Evolutionary conservation across 2,797 vertebrate genomes (phyloP).

Genomic region (Anabas testudineus): DNA sequence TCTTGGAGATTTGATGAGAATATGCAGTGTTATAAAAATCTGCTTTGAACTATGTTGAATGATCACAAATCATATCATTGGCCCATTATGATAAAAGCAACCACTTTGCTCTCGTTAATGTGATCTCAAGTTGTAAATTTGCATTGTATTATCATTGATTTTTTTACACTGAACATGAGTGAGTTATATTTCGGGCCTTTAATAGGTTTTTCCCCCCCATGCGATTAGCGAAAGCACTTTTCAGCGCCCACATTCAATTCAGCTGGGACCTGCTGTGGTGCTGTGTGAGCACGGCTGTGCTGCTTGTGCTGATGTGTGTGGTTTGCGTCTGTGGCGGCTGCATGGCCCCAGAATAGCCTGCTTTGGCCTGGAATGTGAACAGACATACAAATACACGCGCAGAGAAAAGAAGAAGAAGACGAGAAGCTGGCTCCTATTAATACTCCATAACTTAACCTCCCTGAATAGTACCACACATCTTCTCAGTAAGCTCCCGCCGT

Average conservation of each 20-base stretch:
- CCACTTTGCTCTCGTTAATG: slow-evolving; percentile 47
- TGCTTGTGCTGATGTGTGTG: slow-evolving; percentile 75
- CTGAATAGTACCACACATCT: slow-evolving; percentile 56
- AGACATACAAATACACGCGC: slow-evolving; percentile 47
- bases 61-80: slow-evolving; percentile 48
- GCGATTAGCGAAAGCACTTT: slow-evolving; percentile 67
- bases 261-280: slow-evolving; percentile 53
- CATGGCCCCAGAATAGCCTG: slow-evolving; percentile 73
- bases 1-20: slow-evolving; percentile 34
- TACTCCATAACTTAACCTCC: slow-evolving; percentile 66
- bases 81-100: slow-evolving; percentile 54
- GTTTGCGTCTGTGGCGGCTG: slow-evolving; percentile 69
- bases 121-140: slow-evolving; percentile 56
- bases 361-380: slow-evolving; percentile 76
- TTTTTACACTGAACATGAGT: slow-evolving; percentile 45
- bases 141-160: slow-evolving; percentile 64
- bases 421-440: slow-evolving; percentile 64
- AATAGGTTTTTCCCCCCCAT: slow-evolving; percentile 36
- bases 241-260: slow-evolving; percentile 48
- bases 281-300: slow-evolving; percentile 55
- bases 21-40: slow-evolving; percentile 29
- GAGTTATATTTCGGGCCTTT: slow-evolving; percentile 55
- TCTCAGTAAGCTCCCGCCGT: slow-evolving; percentile 39
- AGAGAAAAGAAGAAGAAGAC: slow-evolving; percentile 2
- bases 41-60: slow-evolving; percentile 21